Percentiles rank a stretch among this genome's conserved stretches.
phyloP scores from a whole-genome alignment of 2,113 vertebrate genomes.

The Melozone crissalis region DNA sequence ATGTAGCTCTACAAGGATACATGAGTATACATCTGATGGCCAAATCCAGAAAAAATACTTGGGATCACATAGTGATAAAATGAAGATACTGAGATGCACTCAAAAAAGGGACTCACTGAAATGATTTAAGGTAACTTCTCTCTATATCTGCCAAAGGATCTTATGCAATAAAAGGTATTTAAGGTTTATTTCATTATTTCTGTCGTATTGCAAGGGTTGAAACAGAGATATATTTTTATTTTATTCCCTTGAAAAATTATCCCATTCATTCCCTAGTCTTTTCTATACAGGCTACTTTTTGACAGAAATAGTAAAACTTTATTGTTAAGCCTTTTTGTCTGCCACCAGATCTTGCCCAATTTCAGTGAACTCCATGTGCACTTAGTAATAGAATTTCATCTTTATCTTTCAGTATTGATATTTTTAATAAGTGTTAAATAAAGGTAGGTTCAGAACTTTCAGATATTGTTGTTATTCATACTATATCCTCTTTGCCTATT shows the following conservation, averaged over 20 bases:
- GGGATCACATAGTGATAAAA: not conserved
- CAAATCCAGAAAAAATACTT: not conserved
- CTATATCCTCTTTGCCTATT: not conserved
- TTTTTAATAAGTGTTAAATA: not conserved
- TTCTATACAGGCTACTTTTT: not conserved
- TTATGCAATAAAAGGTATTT: not conserved
- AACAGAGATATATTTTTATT: not conserved
- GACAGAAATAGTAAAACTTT: not conserved
- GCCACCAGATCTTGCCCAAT: not conserved
- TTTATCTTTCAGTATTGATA: not conserved
- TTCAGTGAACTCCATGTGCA: not conserved
- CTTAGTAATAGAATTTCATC: not conserved
- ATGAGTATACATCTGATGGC: not conserved
- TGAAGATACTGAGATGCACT: not conserved
- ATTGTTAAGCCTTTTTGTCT: not conserved
- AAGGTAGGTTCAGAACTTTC: not conserved
- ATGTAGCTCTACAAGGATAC: not conserved
- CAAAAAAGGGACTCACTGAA: not conserved
- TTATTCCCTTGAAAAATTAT: not conserved
- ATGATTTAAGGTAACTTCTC: not conserved
- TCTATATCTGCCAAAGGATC: not conserved
- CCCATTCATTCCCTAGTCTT: not conserved
- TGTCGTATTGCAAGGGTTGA: not conserved
- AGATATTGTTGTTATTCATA: not conserved
- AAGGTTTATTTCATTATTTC: not conserved